Conservation (phyloP, 2,888 invertebrate genomes). For the Eremobia ochroleuca region DNA sequence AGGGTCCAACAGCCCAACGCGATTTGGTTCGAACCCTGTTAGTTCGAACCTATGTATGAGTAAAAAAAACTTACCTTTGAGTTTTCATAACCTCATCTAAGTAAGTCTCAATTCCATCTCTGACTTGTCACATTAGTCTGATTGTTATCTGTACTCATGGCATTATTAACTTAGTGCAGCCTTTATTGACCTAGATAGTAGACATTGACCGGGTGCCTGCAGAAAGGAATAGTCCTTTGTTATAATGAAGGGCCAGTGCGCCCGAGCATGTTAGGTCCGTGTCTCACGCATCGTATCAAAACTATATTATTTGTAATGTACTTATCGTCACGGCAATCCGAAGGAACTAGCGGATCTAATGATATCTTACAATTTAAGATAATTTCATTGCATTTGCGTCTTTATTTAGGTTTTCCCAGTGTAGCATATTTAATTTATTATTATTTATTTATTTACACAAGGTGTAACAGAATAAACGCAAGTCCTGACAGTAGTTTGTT, state of each 20-base stretch:
- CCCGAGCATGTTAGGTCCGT: constrained; percentile 29
- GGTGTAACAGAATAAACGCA: no score
- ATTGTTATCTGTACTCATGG: constrained; percentile 17
- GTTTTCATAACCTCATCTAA: not conserved
- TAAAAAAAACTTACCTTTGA: not conserved
- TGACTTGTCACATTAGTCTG: constrained; percentile 2
- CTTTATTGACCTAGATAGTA: constrained; percentile 57
- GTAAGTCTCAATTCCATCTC: not conserved
- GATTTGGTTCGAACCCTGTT: not conserved
- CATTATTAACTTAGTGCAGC: constrained; percentile 36
- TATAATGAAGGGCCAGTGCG: constrained; percentile 41
- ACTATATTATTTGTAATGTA: constrained; percentile 31
- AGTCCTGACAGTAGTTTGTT: no score
- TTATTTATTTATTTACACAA: no score
- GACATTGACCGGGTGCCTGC: constrained; percentile 48
- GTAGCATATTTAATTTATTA: no score
- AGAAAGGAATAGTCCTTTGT: constrained; percentile 43
- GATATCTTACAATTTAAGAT: constrained; percentile 1
- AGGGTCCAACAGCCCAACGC: not conserved
- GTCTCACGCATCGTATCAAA: constrained; percentile 43
- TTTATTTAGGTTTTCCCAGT: constrained; percentile 6
- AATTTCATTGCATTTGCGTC: not conserved
- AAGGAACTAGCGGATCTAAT: constrained; percentile 45
- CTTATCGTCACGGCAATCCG: constrained; percentile 3
- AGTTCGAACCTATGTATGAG: no score